Conservation (phyloP, 64 coral and sea anemone species). For the Actinia equina region DNA sequence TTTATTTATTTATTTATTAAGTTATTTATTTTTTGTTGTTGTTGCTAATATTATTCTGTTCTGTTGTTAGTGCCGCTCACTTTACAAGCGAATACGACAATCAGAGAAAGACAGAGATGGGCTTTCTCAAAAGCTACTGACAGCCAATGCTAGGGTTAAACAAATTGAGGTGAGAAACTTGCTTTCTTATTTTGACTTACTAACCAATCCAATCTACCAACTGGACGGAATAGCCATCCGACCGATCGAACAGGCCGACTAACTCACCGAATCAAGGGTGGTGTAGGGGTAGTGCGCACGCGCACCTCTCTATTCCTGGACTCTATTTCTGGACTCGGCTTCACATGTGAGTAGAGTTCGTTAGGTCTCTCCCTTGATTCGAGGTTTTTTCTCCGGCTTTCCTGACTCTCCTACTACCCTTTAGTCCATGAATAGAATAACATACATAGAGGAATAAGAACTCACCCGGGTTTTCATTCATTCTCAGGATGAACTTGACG, state of each 20-base stretch:
- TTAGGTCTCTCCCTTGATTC: no score
- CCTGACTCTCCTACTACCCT: no score
- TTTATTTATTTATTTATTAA: background rate
- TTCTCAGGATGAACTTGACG: constrained; percentile 73
- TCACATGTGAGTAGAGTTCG: no score
- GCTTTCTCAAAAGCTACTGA: constrained; percentile 46
- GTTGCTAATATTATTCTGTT: background rate
- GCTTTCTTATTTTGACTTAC: background rate
- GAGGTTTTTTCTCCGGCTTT: no score
- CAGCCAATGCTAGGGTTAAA: constrained; percentile 50
- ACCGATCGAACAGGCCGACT: no score
- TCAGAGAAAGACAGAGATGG: constrained; percentile 65
- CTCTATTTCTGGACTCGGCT: no score
- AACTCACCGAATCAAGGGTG: no score
- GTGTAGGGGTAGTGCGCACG: no score
- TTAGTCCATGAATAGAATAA: no score
- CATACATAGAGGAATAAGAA: background rate
- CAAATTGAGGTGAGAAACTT: constrained; percentile 58
- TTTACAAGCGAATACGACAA: constrained; percentile 81
- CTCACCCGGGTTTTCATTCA: background rate
- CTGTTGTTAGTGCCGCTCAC: constrained; percentile 60
- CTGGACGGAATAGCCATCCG: background rate
- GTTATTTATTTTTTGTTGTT: no score
- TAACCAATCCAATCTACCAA: no score
- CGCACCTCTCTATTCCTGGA: no score